Conservation (phyloP, 1,140 invertebrate species). For the Apocrypta bakeri region DNA sequence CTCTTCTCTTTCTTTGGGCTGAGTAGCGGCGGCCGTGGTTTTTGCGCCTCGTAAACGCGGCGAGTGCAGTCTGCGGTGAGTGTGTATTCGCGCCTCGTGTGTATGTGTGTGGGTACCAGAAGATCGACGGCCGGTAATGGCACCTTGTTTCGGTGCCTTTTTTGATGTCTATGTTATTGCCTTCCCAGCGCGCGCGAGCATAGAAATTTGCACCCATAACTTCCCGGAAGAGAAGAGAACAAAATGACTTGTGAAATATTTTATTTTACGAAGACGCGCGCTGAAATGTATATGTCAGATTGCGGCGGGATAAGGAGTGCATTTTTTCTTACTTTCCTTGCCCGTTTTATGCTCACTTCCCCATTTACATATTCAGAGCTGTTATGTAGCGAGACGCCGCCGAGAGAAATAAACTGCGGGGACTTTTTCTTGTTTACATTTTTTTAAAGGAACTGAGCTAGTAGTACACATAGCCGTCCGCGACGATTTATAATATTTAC, state of each 20-base stretch:
- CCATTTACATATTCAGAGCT: conserved; percentile 14
- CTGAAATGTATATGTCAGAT: conserved; percentile 23
- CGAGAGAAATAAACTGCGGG: not conserved
- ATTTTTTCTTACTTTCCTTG: not conserved
- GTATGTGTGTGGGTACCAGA: not conserved
- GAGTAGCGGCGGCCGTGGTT: not conserved
- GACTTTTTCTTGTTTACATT: not conserved
- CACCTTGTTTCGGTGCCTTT: conserved; percentile 25
- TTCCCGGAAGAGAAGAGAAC: not conserved
- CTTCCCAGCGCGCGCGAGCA: not conserved
- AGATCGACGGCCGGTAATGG: conserved; percentile 17
- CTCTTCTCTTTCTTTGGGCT: not conserved
- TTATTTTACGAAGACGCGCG: conserved; percentile 11
- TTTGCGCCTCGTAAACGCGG: conserved; percentile 21
- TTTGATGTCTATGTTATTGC: conserved; percentile 25
- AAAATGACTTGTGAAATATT: conserved; percentile 35
- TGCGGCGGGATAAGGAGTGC: conserved; percentile 17
- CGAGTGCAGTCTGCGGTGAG: not conserved
- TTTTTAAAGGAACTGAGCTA: not conserved
- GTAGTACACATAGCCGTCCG: not conserved
- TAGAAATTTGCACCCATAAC: conserved; percentile 14
- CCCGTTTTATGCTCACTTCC: not conserved
- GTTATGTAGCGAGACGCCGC: not conserved
- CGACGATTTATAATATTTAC: not conserved
- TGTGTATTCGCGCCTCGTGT: not conserved